A percentile compares a stretch with the other conserved stretches of the same genome.
phyloP scores from a whole-genome alignment of 1,140 invertebrate species.

The Pollicipes pollicipes region DNA sequence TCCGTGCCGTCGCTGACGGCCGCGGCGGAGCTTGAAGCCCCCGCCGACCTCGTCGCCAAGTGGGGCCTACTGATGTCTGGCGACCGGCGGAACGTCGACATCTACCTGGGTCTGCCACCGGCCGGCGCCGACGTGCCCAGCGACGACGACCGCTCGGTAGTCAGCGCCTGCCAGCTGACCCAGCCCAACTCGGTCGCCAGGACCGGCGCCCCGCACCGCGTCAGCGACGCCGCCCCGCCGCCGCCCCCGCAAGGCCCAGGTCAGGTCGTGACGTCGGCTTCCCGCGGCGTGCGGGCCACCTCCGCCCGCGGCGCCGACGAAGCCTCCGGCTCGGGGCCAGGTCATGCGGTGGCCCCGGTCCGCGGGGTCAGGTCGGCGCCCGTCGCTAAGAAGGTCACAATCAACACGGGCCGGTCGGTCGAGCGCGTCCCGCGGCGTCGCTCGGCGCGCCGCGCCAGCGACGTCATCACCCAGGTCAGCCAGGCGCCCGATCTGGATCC shows the following conservation, averaged over 20 bases:
- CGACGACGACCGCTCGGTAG: background rate
- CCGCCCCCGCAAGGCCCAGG: background rate
- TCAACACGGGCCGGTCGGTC: background rate
- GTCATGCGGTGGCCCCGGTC: too few species aligned
- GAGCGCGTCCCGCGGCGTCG: too few species aligned
- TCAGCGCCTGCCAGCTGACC: background rate
- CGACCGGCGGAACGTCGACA: background rate
- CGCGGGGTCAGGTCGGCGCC: background rate
- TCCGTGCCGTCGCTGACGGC: background rate
- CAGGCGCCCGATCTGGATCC: too few species aligned
- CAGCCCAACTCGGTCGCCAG: background rate
- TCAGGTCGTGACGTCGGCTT: background rate
- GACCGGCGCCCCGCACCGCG: background rate
- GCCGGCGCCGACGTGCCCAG: background rate
- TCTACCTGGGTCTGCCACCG: background rate
- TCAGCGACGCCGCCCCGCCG: too few species aligned
- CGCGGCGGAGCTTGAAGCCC: background rate
- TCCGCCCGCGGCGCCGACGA: too few species aligned
- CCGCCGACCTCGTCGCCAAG: background rate
- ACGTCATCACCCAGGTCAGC: too few species aligned
- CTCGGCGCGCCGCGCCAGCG: too few species aligned
- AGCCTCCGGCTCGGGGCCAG: background rate
- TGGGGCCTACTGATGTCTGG: background rate
- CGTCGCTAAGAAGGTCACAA: background rate
- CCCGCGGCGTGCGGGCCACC: too few species aligned